A percentile compares a stretch with the other conserved stretches of the same genome.
Evolutionary conservation across 2,888 invertebrate species (phyloP).

Genomic region (Himalopsyche tibetana): DNA sequence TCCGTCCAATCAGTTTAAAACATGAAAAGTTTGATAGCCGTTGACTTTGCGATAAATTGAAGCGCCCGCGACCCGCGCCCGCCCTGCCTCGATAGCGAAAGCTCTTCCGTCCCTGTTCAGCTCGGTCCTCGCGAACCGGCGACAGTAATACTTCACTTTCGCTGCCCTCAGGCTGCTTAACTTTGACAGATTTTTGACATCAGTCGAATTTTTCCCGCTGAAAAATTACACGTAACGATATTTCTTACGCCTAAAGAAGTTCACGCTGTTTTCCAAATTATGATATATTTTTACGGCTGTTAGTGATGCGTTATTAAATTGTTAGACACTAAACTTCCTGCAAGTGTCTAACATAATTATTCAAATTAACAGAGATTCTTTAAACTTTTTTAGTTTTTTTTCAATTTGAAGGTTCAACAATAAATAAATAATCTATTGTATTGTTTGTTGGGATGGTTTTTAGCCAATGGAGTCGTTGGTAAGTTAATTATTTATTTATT

Average conservation of each 20-base stretch:
- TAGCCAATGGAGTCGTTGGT: slow-evolving; percentile 7
- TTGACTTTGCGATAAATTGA: slow-evolving; percentile 18
- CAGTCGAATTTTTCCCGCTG: background rate
- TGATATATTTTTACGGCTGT: background rate
- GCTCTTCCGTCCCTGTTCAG: slow-evolving; percentile 5
- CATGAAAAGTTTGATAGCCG: slow-evolving; percentile 38
- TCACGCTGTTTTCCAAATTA: background rate
- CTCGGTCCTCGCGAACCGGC: background rate
- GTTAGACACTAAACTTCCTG: background rate
- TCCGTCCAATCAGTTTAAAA: no score
- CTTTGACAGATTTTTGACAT: slow-evolving; percentile 35
- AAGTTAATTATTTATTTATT: background rate
- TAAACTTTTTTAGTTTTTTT: background rate
- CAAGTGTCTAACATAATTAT: background rate
- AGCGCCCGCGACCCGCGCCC: slow-evolving; percentile 34
- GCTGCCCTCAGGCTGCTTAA: slow-evolving; percentile 32
- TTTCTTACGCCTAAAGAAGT: background rate
- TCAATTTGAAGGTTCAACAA: background rate
- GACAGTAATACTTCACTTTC: slow-evolving; percentile 35
- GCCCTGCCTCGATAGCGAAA: background rate
- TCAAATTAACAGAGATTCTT: background rate
- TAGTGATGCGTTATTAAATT: background rate
- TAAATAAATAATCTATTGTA: background rate
- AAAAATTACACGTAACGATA: background rate
- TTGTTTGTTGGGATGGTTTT: background rate